phyloP scores from a whole-genome alignment of 64 coral and sea anemone genomes.

The Pachyseris speciosa region DNA sequence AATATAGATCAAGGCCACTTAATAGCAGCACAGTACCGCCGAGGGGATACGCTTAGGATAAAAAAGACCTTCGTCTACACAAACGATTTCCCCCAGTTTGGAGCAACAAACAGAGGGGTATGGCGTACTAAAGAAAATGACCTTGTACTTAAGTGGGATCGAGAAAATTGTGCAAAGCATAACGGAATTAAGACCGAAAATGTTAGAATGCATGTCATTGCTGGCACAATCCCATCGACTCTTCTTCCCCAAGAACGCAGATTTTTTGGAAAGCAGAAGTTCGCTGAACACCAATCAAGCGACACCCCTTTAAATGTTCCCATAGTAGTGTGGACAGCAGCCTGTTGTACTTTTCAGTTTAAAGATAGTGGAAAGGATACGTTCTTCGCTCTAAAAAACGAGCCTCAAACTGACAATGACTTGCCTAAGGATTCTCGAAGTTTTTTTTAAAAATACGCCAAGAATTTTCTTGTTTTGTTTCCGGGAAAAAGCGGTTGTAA shows the following conservation, averaged over 20 bases:
- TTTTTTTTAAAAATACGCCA: too few species aligned
- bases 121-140: not conserved
- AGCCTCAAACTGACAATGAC: too few species aligned
- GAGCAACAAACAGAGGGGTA: not conserved
- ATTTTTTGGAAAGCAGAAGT: not conserved
- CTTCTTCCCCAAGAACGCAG: not conserved
- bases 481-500: too few species aligned
- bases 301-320: conserved; percentile 10
- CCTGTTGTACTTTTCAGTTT: conserved; percentile 6
- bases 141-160: not conserved
- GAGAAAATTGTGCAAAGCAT: not conserved
- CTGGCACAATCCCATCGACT: not conserved
- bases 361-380: not conserved
- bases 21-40: not conserved
- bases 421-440: too few species aligned
- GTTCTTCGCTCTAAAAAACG: too few species aligned
- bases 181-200: not conserved
- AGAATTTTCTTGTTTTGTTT: too few species aligned
- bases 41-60: not conserved
- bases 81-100: not conserved
- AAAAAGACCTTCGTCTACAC: not conserved
- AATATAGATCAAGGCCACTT: not conserved
- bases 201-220: not conserved
- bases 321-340: conserved; percentile 8
- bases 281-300: not conserved